phyloP scores from a whole-genome alignment of 2,797 vertebrate species.

The Glossophaga mutica region DNA sequence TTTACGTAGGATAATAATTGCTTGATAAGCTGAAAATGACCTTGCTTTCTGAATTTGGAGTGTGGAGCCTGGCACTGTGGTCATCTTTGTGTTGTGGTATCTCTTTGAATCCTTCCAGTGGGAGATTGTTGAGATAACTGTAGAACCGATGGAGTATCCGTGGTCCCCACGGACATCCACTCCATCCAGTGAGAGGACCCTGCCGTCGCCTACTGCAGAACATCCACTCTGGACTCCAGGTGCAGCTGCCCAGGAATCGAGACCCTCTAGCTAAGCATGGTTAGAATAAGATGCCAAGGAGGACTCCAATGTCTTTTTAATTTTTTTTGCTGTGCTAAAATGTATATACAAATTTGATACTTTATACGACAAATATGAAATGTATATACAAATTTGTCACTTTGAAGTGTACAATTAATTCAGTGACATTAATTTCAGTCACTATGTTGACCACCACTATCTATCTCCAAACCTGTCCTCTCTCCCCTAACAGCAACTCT shows the following conservation, averaged over 20 bases:
- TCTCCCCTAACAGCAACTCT: background rate
- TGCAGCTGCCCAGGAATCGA: background rate
- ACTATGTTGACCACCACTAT: background rate
- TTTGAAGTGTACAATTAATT: background rate
- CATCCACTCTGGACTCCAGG: background rate
- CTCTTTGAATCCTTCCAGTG: background rate
- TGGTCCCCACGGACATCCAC: background rate
- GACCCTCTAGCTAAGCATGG: background rate
- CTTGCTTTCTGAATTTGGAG: background rate
- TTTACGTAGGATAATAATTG: background rate
- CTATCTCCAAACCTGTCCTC: background rate
- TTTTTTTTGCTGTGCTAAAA: background rate
- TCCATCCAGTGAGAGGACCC: background rate
- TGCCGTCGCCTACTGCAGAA: background rate
- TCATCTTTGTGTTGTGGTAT: background rate
- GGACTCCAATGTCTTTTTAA: background rate
- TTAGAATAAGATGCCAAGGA: background rate
- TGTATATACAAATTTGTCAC: background rate
- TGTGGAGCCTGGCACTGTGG: accelerated
- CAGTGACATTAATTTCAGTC: background rate
- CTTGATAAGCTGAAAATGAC: background rate
- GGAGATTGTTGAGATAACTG: background rate
- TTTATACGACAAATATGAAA: no score
- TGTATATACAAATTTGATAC: background rate
- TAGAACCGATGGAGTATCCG: background rate